These are phyloP conservation scores for Semnornis frantzii DNA, from an alignment of 2,113 vertebrate genomes.

Conservation along the genomic window DNA sequence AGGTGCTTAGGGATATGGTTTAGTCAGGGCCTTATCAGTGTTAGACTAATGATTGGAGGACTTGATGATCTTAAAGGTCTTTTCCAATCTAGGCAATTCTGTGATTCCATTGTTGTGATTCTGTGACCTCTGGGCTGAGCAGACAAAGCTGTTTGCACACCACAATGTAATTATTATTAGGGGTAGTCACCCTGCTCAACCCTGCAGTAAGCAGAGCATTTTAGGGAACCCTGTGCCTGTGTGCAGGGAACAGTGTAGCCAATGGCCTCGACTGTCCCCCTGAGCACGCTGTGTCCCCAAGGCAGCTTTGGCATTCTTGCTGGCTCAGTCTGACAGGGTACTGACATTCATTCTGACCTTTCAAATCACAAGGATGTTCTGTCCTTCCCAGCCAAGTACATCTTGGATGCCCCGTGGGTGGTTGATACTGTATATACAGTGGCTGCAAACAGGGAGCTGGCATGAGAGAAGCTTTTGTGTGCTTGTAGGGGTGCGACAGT, in stretches of 20 bases:
- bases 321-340: not conserved
- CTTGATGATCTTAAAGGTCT: no score
- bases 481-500: not conserved
- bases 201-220: not conserved
- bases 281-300: not conserved
- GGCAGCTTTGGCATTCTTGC: slow-evolving; percentile 7
- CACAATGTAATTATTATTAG: not conserved
- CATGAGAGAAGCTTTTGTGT: not conserved
- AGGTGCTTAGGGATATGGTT: no score
- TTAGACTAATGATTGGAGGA: no score
- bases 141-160: not conserved
- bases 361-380: slow-evolving; percentile 48
- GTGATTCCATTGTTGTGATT: no score
- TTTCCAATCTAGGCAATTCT: no score
- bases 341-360: slow-evolving; percentile 57
- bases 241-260: not conserved
- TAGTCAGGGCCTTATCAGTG: no score
- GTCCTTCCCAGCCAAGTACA: slow-evolving; percentile 39
- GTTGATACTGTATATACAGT: slow-evolving; percentile 32
- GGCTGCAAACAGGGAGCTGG: slow-evolving; percentile 9
- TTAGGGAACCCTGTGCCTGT: fast-evolving
- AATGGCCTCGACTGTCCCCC: fast-evolving
- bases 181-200: not conserved
- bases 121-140: not conserved
- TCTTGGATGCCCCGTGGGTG: not conserved